Evolutionary conservation across 2,113 vertebrate genomes (phyloP).

Genomic region (Psephotus haematonotus): DNA sequence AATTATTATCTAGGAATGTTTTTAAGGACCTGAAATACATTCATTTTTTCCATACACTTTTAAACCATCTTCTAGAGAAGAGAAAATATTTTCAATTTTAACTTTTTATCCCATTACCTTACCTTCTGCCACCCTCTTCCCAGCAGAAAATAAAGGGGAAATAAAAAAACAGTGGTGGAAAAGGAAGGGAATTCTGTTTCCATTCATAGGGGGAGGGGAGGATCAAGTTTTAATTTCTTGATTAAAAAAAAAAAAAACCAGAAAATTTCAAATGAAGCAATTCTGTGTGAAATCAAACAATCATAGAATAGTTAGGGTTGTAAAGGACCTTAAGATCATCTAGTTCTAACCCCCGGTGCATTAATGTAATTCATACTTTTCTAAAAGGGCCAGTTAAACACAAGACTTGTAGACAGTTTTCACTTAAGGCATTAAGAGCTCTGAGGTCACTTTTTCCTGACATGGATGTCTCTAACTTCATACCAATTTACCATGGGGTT

Average conservation of each 20-base stretch:
- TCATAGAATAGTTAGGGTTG: not conserved
- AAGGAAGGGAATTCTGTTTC: not conserved
- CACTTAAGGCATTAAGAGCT: not conserved
- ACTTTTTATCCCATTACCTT: not conserved
- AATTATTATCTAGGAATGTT: not conserved
- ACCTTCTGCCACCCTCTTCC: not conserved
- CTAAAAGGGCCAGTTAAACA: not conserved
- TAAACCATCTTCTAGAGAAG: not conserved
- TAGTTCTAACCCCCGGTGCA: not conserved
- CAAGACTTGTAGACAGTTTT: not conserved
- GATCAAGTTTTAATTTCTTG: not conserved
- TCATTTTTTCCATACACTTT: not conserved
- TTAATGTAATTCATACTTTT: not conserved
- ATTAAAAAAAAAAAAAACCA: not conserved
- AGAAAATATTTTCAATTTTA: not conserved
- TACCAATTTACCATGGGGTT: not conserved
- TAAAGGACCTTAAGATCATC: not conserved
- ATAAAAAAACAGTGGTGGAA: not conserved
- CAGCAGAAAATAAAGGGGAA: not conserved
- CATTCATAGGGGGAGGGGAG: not conserved
- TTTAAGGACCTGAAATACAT: not conserved
- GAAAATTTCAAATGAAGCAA: not conserved
- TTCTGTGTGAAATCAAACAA: not conserved
- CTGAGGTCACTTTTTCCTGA: not conserved
- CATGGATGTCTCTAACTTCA: not conserved